Base-by-base conservation (phyloP, 2,888 invertebrate species). In the Drosophila flavopinicola region DNA sequence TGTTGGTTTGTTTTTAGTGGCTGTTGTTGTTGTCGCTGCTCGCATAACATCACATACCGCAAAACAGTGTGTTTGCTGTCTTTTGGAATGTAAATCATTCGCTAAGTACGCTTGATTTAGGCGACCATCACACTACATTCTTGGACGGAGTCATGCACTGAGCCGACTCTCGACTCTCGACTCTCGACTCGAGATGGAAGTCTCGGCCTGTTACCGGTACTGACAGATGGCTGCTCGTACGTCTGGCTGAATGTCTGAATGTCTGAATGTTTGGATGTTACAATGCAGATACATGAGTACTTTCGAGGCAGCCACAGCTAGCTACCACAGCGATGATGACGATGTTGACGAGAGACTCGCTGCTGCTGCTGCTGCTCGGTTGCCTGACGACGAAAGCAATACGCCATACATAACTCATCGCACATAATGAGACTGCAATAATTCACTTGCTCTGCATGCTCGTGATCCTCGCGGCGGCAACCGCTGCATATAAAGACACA, bases 401-500 rank as follows among this genome's bases (percentile, higher is more conserved):
- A 88, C 88, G 82, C 83, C 75, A 87, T 77, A 88, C 89, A 89
- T 89, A 89, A 89, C 89, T 89, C 89, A 89, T 89, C 87, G 88
- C 89, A 89, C 89, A 89, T 89, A 89, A 89, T 89, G 89, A 89
- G 89, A 88, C 89, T 88, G 87, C 87, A 89, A 89, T 89, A 89
- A 89, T 89, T 89, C 89, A 89, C 88, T 85, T 86, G 85, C 87
- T 80, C 82, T 82, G 78, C 84, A 84, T 84, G 83, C 85, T 79
- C 78, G 75, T 73, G 77, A 78, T 78, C 78, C 78, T 77, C 75
- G 75, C 63, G 72, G 83, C 75, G 63, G 60, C n/a, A n/a, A n/a
- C 64, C 57, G 60, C 42, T 64, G 73, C 78, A 75, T 76, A 77
- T 74, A 77, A 74, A 75, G 70, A 70, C 73, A 75, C 75, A 69